A percentile compares a stretch with the other conserved stretches of the same genome.
phyloP scores from a whole-genome alignment of 1,140 invertebrate genomes.

The Bradysia coprophila region DNA sequence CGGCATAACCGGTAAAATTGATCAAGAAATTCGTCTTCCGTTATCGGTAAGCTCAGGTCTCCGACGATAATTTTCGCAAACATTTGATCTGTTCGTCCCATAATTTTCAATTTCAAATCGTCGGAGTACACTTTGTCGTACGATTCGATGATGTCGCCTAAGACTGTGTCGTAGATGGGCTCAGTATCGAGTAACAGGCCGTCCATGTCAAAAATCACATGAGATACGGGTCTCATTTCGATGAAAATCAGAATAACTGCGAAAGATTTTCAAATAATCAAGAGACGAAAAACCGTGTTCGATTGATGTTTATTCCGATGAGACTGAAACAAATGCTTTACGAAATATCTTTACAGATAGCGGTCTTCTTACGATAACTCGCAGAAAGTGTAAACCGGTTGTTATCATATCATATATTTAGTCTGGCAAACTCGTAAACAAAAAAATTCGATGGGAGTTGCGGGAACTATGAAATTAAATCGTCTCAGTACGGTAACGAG shows the following conservation, averaged over 20 bases:
- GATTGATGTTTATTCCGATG: not conserved
- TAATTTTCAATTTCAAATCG: conserved; percentile 44
- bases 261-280: too few species aligned
- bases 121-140: conserved; percentile 57
- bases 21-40: conserved; percentile 42
- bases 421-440: not conserved
- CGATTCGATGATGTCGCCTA: conserved; percentile 34
- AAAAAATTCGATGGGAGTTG: too few species aligned
- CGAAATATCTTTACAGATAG: not conserved
- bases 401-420: not conserved
- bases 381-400: not conserved
- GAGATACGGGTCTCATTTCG: conserved; percentile 32
- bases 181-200: conserved; percentile 55
- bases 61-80: conserved; percentile 52
- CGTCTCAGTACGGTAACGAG: not conserved
- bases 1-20: conserved; percentile 31
- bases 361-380: not conserved
- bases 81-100: conserved; percentile 53
- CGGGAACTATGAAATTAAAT: conserved; percentile 1
- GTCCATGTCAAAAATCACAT: conserved; percentile 75
- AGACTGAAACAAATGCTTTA: not conserved
- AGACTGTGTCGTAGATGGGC: conserved; percentile 38
- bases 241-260: too few species aligned
- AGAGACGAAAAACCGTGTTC: not conserved
- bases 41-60: conserved; percentile 47